Evolutionary conservation across 2,113 vertebrate genomes (phyloP), one percentile per base, ranked within the genome.

Genomic region (Pampusana beccarii): DNA sequence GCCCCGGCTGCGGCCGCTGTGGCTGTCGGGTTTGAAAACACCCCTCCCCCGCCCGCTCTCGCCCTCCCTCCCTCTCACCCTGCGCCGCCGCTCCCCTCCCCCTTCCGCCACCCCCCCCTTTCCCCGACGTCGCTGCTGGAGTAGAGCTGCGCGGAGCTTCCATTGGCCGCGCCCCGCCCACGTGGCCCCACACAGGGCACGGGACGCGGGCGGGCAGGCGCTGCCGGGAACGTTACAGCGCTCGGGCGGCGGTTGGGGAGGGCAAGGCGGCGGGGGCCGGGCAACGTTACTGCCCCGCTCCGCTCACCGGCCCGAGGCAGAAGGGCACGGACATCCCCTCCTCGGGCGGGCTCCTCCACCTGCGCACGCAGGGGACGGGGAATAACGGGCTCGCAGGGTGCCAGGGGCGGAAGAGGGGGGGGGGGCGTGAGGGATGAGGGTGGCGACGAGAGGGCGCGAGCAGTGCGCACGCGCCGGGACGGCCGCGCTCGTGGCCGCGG

Each of bases 141-240:
- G 82, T 17, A 19, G 40, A 60, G 92, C 88, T 79, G 83, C 33
- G 93, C 86, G 70, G 38, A 28, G 24, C 69, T 36, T 54, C 57
- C 96, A 98, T 98, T 98, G 98, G 98, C 75, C 95, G 94, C 38
- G 40, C 61, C 21, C 50, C 53, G 33, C 74, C 80, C 98, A 98
- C 98, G 97, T 98, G 98, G 98, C 80, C 21, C 62, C 66, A 9
- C 57, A 72, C 88, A 38, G 54, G 61, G 89, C 94, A 80, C 65
- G 77, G 94, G 92, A 85, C 61, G 21, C 72, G 33, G 74, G 80
- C 93, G 93, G 95, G 73, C 82, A 18, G 18, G 50, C 28, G 53
- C 51, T 3, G 46, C 86, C 18, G 88, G 33, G 48, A 81, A 33
- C 86, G 77, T 92, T 92, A 31, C 20, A 9, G 8, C 31, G 54